phyloP scores from a whole-genome alignment of 2,888 invertebrate species.

The Cyaniris semiargus region DNA sequence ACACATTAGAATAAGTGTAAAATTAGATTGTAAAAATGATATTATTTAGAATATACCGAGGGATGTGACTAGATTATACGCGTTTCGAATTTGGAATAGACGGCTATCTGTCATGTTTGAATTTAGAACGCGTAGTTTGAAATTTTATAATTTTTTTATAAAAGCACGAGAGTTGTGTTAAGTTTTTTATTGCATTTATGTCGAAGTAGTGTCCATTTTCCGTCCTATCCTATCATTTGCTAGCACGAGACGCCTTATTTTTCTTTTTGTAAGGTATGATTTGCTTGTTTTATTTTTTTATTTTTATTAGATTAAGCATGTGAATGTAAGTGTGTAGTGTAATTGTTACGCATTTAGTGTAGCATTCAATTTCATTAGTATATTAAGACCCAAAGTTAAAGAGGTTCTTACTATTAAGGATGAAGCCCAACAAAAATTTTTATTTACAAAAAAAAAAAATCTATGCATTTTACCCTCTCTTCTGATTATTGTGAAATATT shows the following conservation, averaged over 20 bases:
- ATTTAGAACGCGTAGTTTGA: slow-evolving; percentile 13
- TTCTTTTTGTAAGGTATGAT: slow-evolving; percentile 69
- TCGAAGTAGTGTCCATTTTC: slow-evolving; percentile 54
- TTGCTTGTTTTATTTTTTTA: slow-evolving; percentile 45
- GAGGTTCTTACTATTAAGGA: too few relatives aligned
- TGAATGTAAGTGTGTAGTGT: background rate
- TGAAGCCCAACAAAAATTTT: too few relatives aligned
- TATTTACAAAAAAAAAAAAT: background rate
- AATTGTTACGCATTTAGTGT: slow-evolving; percentile 28
- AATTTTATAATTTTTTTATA: slow-evolving; percentile 47
- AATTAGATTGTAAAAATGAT: slow-evolving; percentile 68
- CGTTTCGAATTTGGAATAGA: slow-evolving; percentile 44
- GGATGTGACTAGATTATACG: slow-evolving; percentile 55
- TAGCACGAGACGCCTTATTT: slow-evolving; percentile 68
- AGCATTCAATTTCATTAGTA: background rate
- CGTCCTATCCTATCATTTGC: slow-evolving; percentile 60
- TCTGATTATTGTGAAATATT: too few relatives aligned
- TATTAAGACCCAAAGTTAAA: too few relatives aligned
- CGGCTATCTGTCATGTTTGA: background rate
- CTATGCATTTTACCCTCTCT: background rate
- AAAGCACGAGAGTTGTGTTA: slow-evolving; percentile 50
- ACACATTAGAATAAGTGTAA: slow-evolving; percentile 55
- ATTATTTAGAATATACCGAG: slow-evolving; percentile 61
- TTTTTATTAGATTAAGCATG: slow-evolving; percentile 32
- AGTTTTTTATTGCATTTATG: slow-evolving; percentile 56